These are phyloP conservation scores for Mycalesis mineus DNA, from an alignment of 2,888 invertebrate genomes.

Conservation along the genomic window DNA sequence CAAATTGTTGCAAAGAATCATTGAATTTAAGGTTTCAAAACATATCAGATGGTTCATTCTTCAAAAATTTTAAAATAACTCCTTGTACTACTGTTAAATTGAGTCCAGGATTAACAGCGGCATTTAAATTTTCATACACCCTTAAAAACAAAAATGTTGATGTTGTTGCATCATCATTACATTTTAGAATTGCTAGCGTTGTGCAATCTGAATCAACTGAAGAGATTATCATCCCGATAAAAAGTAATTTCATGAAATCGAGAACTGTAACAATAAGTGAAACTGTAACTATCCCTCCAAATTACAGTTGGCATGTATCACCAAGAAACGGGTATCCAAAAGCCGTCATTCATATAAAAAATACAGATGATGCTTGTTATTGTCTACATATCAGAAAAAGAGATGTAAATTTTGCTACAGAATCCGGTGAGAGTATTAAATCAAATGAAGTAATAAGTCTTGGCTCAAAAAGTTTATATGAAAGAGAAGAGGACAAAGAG, in stretches of 20 bases:
- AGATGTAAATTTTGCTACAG: conserved; percentile 34
- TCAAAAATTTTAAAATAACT: conserved; percentile 40
- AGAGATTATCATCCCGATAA: conserved; percentile 51
- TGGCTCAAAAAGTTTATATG: conserved; percentile 39
- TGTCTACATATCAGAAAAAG: conserved; percentile 49
- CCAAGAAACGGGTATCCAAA: conserved; percentile 41
- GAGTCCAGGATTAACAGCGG: conserved; percentile 51
- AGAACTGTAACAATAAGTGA: conserved; percentile 41
- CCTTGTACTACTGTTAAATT: conserved; percentile 48
- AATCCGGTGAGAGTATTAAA: conserved; percentile 27
- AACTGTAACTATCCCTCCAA: conserved; percentile 45
- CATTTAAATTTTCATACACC: conserved; percentile 46
- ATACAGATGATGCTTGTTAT: conserved; percentile 43
- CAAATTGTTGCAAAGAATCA: conserved; percentile 45
- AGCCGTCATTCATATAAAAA: conserved; percentile 39
- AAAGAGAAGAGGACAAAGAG: conserved; percentile 37
- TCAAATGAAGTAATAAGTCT: conserved; percentile 38
- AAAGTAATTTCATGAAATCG: conserved; percentile 34
- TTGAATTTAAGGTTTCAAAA: conserved; percentile 48
- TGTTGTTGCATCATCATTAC: conserved; percentile 35
- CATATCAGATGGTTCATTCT: conserved; percentile 42
- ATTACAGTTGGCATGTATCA: conserved; percentile 57
- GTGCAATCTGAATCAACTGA: conserved; percentile 31
- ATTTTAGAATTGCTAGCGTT: conserved; percentile 50
- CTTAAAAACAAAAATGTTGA: conserved; percentile 41